These are phyloP conservation scores for Eubasilissa regina DNA, from an alignment of 1,140 invertebrate genomes.

Conservation along the genomic window DNA sequence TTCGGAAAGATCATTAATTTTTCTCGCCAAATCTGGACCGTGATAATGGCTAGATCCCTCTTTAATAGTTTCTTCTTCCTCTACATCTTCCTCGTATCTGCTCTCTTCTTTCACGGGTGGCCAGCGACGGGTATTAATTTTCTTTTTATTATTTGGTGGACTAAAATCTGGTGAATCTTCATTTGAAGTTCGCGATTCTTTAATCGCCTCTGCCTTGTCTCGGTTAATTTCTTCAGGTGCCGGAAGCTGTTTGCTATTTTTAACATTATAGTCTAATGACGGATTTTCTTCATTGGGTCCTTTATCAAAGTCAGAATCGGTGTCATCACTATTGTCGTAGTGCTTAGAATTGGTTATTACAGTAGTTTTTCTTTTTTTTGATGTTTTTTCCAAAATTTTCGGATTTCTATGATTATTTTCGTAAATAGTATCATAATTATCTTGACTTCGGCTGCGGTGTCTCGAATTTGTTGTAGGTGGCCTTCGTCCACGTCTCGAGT, in stretches of 20 bases:
- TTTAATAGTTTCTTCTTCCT: constrained; percentile 69
- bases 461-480: neutral
- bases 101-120: constrained; percentile 56
- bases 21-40: constrained; percentile 25
- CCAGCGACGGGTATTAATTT: neutral
- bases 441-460: constrained; percentile 16
- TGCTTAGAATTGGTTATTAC: constrained; percentile 59
- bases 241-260: neutral
- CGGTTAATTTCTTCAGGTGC: neutral
- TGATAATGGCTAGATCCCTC: constrained; percentile 59
- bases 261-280: neutral
- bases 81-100: constrained; percentile 54
- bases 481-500: constrained; percentile 3
- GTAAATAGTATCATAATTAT: constrained; percentile 1
- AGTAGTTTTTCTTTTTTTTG: constrained; percentile 58
- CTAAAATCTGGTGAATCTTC: neutral
- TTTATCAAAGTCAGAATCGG: neutral
- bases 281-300: constrained; percentile 1
- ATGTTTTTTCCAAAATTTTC: constrained; percentile 60
- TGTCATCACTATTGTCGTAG: constrained; percentile 45
- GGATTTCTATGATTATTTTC: constrained; percentile 44
- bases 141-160: neutral
- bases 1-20: constrained; percentile 56
- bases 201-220: too few species aligned
- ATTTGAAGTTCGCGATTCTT: too few species aligned